These are phyloP conservation scores for Aethes cnicana DNA, from an alignment of 2,888 invertebrate species.

Conservation along the genomic window DNA sequence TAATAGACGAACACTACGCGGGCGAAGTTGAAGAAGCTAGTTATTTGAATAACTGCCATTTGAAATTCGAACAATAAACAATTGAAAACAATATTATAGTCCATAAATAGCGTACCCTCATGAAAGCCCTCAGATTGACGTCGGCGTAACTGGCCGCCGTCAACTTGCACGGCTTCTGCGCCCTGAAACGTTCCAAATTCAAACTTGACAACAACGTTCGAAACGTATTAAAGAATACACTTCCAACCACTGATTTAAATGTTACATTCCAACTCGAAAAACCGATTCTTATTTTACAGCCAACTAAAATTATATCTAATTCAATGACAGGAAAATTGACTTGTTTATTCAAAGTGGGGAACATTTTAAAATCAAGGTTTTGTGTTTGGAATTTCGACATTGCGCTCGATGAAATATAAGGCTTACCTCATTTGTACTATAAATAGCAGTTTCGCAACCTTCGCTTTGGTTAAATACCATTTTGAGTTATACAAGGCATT, in stretches of 20 bases:
- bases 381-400: not conserved
- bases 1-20: no score
- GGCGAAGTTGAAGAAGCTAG: no score
- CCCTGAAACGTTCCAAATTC: slow-evolving; percentile 43
- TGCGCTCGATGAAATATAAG: not conserved
- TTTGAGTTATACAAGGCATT: slow-evolving; percentile 53
- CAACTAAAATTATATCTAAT: no score
- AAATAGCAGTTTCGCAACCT: slow-evolving; percentile 46
- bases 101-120: slow-evolving; percentile 44
- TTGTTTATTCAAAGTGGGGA: no score
- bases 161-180: slow-evolving; percentile 55
- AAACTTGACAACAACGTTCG: no score
- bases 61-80: not conserved
- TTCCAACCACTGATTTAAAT: no score
- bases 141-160: slow-evolving; percentile 59
- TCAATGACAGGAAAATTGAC: no score
- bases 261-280: no score
- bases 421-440: slow-evolving; percentile 51
- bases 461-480: slow-evolving; percentile 50
- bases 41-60: no score
- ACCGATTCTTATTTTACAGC: no score
- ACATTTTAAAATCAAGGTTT: no score
- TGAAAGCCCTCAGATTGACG: slow-evolving; percentile 57
- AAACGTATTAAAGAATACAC: no score
- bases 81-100: not conserved